These are phyloP conservation scores for Steromphala cineraria DNA, from an alignment of 2,888 invertebrate species.

Conservation along the genomic window DNA sequence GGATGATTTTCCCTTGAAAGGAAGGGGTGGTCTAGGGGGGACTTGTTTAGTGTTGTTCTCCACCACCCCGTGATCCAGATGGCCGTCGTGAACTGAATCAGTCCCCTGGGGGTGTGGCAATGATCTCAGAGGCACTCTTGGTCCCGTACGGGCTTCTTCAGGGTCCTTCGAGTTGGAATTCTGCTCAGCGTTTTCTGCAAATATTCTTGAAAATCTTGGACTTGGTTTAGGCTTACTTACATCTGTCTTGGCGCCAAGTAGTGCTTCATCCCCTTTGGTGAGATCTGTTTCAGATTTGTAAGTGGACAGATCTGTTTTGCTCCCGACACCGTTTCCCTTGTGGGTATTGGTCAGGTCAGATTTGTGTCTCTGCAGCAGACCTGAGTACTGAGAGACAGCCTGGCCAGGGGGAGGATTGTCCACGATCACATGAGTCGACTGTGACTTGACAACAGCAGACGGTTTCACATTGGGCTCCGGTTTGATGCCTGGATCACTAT, in stretches of 20 bases:
- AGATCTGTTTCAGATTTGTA: slow-evolving; percentile 31
- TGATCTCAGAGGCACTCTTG: slow-evolving; percentile 19
- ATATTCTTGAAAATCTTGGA: slow-evolving; percentile 65
- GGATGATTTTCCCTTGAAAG: slow-evolving; percentile 46
- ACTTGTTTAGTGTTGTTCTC: slow-evolving; percentile 42
- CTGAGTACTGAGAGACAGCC: slow-evolving; percentile 54
- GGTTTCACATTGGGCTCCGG: slow-evolving; percentile 70
- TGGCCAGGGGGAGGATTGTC: slow-evolving; percentile 41
- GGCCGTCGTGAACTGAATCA: background rate
- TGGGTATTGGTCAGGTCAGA: slow-evolving; percentile 70
- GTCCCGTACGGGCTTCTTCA: slow-evolving; percentile 20
- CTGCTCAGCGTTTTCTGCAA: slow-evolving; percentile 52
- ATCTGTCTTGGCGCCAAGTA: background rate
- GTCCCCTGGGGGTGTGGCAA: slow-evolving; percentile 14
- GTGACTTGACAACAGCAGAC: slow-evolving; percentile 70
- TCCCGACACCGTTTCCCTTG: slow-evolving; percentile 32
- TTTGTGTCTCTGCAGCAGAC: slow-evolving; percentile 64
- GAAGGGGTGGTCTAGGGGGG: slow-evolving; percentile 46
- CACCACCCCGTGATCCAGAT: background rate
- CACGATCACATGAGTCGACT: slow-evolving; percentile 66
- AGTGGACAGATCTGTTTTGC: slow-evolving; percentile 32
- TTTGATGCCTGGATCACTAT: slow-evolving; percentile 57
- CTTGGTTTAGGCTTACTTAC: slow-evolving; percentile 62
- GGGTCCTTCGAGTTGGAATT: slow-evolving; percentile 29
- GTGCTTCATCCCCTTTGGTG: background rate